Evolutionary conservation across 1,140 invertebrate species (phyloP).

Genomic region (Macrotrachela quadricornifera): DNA sequence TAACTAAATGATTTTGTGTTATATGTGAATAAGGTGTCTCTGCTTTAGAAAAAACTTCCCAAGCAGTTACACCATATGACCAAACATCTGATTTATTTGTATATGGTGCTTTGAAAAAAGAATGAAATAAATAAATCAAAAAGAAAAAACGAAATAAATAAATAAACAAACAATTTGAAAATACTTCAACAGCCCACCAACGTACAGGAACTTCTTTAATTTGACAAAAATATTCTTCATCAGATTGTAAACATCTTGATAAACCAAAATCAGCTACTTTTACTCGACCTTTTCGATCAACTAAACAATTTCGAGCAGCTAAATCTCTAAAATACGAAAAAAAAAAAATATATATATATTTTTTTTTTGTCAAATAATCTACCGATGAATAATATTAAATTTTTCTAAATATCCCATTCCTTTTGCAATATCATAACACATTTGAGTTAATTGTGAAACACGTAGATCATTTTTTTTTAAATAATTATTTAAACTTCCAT

Average conservation of each 20-base stretch:
- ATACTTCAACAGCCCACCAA: slow-evolving; percentile 47
- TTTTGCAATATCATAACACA: slow-evolving; percentile 76
- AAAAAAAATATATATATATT: no score
- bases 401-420: slow-evolving; percentile 88
- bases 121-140: no score
- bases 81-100: slow-evolving; percentile 24
- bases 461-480: slow-evolving; percentile 3
- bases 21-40: slow-evolving; percentile 17
- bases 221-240: slow-evolving; percentile 38
- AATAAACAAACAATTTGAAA: slow-evolving; percentile 36
- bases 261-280: slow-evolving; percentile 50
- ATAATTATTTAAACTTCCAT: slow-evolving; percentile 1
- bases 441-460: slow-evolving; percentile 47
- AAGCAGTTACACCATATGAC: slow-evolving; percentile 25
- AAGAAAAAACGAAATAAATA: no score
- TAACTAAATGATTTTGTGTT: no score
- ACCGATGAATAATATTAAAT: slow-evolving; percentile 75
- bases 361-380: slow-evolving; percentile 9
- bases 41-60: slow-evolving; percentile 24
- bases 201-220: slow-evolving; percentile 97
- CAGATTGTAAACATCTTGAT: not conserved
- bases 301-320: slow-evolving; percentile 76
- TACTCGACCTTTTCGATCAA: slow-evolving; percentile 52
- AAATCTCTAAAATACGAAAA: slow-evolving; percentile 51
- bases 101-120: slow-evolving; percentile 46